Evolutionary conservation across 2,888 invertebrate species (phyloP).

Genomic region (Phortica magna): DNA sequence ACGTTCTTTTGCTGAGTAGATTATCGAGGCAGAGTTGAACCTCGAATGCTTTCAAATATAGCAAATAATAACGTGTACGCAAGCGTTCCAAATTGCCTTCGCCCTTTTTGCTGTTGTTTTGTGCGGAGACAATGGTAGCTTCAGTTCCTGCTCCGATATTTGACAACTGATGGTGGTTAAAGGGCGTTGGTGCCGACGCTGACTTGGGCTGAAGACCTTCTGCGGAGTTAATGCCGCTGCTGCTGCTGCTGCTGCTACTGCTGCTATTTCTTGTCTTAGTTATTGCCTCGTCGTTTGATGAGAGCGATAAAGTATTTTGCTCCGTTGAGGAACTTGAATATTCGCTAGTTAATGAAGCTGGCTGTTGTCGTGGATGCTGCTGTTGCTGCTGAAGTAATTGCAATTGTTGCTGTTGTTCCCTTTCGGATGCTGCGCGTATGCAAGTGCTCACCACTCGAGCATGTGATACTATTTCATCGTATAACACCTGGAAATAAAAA

Average conservation of each 20-base stretch:
- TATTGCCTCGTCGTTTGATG: constrained; percentile 62
- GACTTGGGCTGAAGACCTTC: constrained; percentile 28
- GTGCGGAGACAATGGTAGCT: constrained; percentile 37
- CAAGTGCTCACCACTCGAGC: constrained; percentile 90
- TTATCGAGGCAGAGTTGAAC: constrained; percentile 95
- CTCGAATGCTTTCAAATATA: constrained; percentile 93
- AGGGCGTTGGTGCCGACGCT: constrained; percentile 6
- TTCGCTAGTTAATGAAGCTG: constrained; percentile 63
- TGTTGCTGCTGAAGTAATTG: constrained; percentile 54
- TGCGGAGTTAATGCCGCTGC: constrained; percentile 66
- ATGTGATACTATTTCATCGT: constrained; percentile 95
- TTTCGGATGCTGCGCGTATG: constrained; percentile 84
- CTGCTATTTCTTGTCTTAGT: constrained; percentile 46
- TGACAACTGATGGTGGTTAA: neutral
- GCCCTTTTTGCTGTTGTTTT: constrained; percentile 47
- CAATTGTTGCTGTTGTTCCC: constrained; percentile 67
- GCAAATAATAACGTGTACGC: constrained; percentile 92
- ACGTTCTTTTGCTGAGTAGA: constrained; percentile 84
- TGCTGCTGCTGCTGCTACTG: constrained; percentile 52
- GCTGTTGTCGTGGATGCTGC: constrained; percentile 60
- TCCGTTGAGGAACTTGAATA: constrained; percentile 68
- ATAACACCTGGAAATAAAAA: constrained; percentile 86
- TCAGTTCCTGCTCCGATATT: constrained; percentile 51
- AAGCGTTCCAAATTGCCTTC: constrained; percentile 81
- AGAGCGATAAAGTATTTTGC: constrained; percentile 64